Evolutionary conservation across 2,888 invertebrate species (phyloP).

Genomic region (Tetranychus piercei): DNA sequence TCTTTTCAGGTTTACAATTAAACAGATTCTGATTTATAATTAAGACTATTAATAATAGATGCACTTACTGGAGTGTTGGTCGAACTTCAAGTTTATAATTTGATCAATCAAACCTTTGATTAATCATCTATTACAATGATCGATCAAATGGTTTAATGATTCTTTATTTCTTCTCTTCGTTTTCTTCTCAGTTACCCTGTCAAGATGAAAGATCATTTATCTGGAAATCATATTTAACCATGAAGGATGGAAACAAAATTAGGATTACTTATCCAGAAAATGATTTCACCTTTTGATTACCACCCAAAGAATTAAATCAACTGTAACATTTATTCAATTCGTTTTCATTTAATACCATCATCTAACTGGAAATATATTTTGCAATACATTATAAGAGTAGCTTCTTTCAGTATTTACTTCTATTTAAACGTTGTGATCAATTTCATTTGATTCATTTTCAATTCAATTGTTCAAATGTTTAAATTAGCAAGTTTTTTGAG

Average conservation of each 20-base stretch:
- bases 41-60: neutral
- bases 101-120: neutral
- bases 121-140: neutral
- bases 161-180: neutral
- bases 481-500: no score
- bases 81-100: neutral
- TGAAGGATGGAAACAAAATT: neutral
- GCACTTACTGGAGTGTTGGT: neutral
- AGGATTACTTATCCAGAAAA: neutral
- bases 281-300: neutral
- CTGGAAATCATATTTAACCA: neutral
- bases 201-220: neutral
- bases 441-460: no score
- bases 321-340: no score
- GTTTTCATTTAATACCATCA: no score
- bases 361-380: no score
- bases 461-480: no score
- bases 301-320: neutral
- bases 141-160: neutral
- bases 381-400: no score
- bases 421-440: no score
- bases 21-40: neutral
- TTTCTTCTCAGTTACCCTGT: neutral
- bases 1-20: neutral
- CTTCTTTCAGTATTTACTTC: no score